phyloP scores from a whole-genome alignment of 2,888 invertebrate genomes.

The Teleiodes luculella region DNA sequence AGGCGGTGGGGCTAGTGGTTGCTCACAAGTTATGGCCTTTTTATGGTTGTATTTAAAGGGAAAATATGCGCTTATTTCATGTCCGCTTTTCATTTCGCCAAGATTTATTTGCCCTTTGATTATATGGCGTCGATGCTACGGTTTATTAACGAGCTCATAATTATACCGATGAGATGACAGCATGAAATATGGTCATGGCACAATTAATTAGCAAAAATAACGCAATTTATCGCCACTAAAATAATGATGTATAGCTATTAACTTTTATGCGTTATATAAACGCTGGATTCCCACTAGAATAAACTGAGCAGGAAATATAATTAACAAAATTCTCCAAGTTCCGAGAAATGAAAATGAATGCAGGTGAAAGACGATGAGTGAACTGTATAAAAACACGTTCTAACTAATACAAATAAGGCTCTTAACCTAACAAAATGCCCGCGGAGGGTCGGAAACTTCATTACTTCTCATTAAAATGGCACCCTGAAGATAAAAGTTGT shows the following conservation, averaged over 20 bases:
- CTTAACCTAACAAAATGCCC: conserved; percentile 68
- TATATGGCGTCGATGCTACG: conserved; percentile 65
- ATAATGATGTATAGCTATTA: not conserved
- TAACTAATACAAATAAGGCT: conserved; percentile 73
- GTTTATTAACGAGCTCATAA: conserved; percentile 69
- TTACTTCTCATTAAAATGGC: conserved; percentile 73
- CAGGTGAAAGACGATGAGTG: conserved; percentile 28
- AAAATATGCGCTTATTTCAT: conserved; percentile 70
- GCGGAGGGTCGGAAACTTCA: conserved; percentile 60
- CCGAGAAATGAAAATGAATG: conserved; percentile 23
- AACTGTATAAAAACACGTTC: conserved; percentile 56
- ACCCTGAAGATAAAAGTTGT: conserved; percentile 65
- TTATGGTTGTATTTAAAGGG: conserved; percentile 67
- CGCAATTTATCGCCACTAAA: conserved; percentile 26
- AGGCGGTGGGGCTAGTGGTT: conserved; percentile 60
- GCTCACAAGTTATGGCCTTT: conserved; percentile 68
- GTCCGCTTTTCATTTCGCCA: conserved; percentile 66
- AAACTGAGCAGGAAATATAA: not conserved
- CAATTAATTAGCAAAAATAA: conserved; percentile 47
- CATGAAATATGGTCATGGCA: conserved; percentile 53
- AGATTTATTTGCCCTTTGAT: conserved; percentile 73
- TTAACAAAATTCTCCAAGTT: not conserved
- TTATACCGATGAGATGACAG: conserved; percentile 59
- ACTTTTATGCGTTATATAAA: not conserved
- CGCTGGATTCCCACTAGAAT: not conserved